phyloP scores from a whole-genome alignment of 2,888 invertebrate genomes.

The Cerceris ruficornis region DNA sequence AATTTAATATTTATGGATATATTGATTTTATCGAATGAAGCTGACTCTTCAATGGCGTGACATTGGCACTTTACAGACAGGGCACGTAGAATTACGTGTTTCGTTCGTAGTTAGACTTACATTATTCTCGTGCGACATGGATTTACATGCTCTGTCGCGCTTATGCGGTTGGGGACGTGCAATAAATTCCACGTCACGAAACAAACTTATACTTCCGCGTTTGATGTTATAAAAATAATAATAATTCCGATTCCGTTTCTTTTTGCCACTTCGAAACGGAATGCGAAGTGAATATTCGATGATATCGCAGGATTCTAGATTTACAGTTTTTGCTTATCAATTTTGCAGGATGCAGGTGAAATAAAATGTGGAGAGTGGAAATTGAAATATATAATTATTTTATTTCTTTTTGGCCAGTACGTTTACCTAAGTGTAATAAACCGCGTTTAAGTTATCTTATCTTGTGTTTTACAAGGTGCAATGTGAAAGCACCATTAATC shows the following conservation, averaged over 20 bases:
- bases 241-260: background rate
- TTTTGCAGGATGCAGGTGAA: background rate
- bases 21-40: background rate
- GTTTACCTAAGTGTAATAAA: background rate
- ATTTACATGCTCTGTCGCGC: constrained; percentile 13
- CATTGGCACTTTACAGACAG: constrained; percentile 4
- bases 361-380: background rate
- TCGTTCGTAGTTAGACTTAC: background rate
- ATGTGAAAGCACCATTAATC: background rate
- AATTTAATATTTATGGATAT: no score
- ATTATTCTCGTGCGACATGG: constrained; percentile 5
- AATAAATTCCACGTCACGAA: constrained; percentile 25
- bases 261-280: background rate
- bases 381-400: background rate
- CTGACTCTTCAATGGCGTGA: background rate
- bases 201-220: constrained; percentile 18
- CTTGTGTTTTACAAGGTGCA: background rate
- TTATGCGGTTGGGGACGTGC: constrained; percentile 11
- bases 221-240: constrained; percentile 9
- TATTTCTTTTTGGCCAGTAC: background rate
- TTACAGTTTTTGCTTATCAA: background rate
- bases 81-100: constrained; percentile 7
- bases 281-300: constrained; percentile 11
- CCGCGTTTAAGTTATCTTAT: background rate
- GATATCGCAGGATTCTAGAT: background rate